Base-by-base conservation (phyloP, 2,113 vertebrate species). In the Nibea albiflora region DNA sequence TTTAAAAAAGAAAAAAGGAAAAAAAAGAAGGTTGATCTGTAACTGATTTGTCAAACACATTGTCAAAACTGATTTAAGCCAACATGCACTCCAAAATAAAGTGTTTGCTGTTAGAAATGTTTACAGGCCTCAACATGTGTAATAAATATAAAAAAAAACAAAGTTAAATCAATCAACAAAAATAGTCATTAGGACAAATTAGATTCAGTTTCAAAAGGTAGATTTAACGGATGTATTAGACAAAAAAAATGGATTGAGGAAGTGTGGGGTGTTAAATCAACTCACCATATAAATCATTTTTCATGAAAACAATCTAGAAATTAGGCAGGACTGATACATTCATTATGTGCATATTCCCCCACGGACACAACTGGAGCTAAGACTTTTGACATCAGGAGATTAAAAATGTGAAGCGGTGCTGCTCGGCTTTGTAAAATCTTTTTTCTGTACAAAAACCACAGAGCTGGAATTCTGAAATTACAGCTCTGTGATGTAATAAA, bases 251-350 rank as follows among this genome's bases (percentile, higher is more conserved):
- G 53, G 73, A 31, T 63, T 64, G 6, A 57, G 81, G 79, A 83
- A 81, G 47, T 22, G 26, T 12, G 28, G 35, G 20, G 39, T 12
- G 46, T 85, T 69, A 77, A 85, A 85, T 89, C 75, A 88, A 79
- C 20, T 73, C 57, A 78, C 15, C 73, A n/a, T 64, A 90, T n/a
- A 86, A 86, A 90, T 83, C 1, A 85, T 53, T 66, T 72, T 71
- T 19, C 35, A 80, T 81, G 31, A 80, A 67, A 92, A 84, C 35
- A 88, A 89, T 76, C 69, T 66, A 88, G 58, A 91, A 90, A 92
- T 90, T 67, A 94, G 88, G 87, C 90, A 93, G 88, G 88, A 93
- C 85, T 60, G 80, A 92, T 95, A 95, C 95, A 95, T 95, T 95
- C 94, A 93, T 91, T 81, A 85, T 92, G 92, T 94, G 93, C 92